Evolutionary conservation across 2,113 vertebrate genomes (phyloP).

Genomic region (Leptobrachium leishanense): DNA sequence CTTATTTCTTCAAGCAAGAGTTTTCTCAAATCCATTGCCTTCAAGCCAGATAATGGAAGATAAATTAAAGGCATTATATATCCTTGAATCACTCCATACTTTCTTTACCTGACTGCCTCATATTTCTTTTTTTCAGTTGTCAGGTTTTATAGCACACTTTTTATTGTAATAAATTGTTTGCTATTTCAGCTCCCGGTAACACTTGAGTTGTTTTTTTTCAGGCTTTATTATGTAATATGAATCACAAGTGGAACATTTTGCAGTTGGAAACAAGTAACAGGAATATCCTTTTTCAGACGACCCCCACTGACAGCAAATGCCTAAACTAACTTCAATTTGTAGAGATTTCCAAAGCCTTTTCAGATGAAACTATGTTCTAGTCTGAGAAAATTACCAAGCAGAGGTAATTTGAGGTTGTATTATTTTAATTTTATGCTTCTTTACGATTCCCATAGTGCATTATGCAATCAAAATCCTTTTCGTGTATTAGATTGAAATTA

Average conservation of each 20-base stretch:
- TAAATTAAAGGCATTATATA: neutral
- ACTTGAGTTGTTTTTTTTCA: neutral
- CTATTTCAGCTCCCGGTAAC: neutral
- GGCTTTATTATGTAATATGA: neutral
- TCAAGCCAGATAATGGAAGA: neutral
- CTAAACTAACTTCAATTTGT: neutral
- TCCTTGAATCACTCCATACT: neutral
- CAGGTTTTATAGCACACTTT: neutral
- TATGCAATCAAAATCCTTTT: too few species aligned
- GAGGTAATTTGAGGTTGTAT: too few species aligned
- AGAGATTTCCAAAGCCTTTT: constrained; percentile 1
- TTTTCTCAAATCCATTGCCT: neutral
- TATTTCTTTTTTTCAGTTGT: neutral
- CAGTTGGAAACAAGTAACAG: neutral
- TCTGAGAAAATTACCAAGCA: neutral
- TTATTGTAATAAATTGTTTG: neutral
- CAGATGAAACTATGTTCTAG: neutral
- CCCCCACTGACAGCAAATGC: neutral
- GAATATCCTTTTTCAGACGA: neutral
- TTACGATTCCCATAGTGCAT: too few species aligned
- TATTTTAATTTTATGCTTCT: too few species aligned
- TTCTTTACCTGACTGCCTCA: neutral
- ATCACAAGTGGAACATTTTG: neutral
- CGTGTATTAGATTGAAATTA: constrained; percentile 20
- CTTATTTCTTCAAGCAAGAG: too few species aligned